Evolutionary conservation across 1,140 invertebrate genomes (phyloP), one percentile per base, ranked within the genome.

Genomic region (Orchesella cincta): DNA sequence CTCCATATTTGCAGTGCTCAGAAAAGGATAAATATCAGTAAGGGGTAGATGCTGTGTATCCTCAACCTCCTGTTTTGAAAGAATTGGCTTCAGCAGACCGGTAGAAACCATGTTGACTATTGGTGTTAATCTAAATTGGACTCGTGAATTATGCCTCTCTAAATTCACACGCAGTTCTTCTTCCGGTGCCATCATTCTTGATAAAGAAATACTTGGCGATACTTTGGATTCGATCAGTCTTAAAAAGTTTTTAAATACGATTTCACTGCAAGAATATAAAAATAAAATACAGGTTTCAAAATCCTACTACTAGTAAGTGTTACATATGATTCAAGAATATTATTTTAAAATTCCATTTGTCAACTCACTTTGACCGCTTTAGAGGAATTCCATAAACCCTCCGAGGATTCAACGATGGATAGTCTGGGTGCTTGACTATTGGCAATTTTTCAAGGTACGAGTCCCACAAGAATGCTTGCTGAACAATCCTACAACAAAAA

Each of bases 391-490:
- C 93, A 83, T 90, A 91, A 75, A 88, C 85, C 82, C 91, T 87
- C 18, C 90, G 89, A 84, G 92, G 93, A 80, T 89, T 90, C 85
- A 87, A 93, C 23, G 89, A 89, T 54, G 92, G 91, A 82, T 91
- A 89, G 36, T 88, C 83, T 8, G 89, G 87, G 83, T 93, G 89
- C 85, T 90, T 91, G 0, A 88, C 86, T 86, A 90, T 92, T 14
- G 93, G 92, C 64, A 96, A 84, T 83, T 91, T 91, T 76, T 90
- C 86, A 84, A 94, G 92, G 82, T 92, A 87, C 39, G 91, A 89
- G 86, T 95, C 93, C 87, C 92, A 93, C 67, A 94, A 85, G 83
- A 91, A 90, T 0, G 93, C 89, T 74, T 89, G 89, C 78, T 90
- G 84, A 74, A 95, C 90, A 16, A 89, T 88, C 82, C 88, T 88